Conservation (phyloP, 2,113 vertebrate genomes). For the Festucalex cinctus region DNA sequence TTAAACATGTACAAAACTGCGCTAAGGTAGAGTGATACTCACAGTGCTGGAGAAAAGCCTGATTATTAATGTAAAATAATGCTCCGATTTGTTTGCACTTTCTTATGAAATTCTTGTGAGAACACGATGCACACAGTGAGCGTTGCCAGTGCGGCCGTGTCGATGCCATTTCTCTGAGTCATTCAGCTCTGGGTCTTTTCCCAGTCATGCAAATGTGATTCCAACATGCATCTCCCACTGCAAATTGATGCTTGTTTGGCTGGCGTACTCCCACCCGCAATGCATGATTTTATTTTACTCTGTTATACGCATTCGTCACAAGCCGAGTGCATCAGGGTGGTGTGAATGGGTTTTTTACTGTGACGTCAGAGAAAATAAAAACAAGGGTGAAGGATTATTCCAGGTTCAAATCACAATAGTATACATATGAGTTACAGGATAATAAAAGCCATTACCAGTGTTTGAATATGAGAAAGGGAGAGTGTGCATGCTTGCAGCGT, state of each 20-base stretch:
- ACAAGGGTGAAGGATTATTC: background rate
- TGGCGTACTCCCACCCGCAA: background rate
- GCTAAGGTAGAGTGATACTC: background rate
- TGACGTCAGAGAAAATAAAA: background rate
- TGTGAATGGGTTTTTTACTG: background rate
- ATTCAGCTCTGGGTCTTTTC: background rate
- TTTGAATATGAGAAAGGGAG: constrained; percentile 21
- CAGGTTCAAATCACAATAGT: background rate
- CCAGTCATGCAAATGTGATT: constrained; percentile 3
- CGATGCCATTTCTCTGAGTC: background rate
- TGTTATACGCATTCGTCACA: background rate
- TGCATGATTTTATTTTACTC: background rate
- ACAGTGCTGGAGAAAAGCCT: background rate
- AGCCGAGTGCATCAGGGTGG: background rate
- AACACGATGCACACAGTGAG: background rate
- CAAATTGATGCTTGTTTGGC: constrained; percentile 3
- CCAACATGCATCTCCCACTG: constrained; percentile 6
- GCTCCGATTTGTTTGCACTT: background rate
- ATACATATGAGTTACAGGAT: background rate
- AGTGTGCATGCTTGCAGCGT: constrained; percentile 27
- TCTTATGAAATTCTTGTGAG: background rate
- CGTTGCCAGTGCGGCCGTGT: background rate
- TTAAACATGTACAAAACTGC: background rate
- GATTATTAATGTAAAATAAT: background rate
- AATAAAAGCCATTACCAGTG: background rate